Percentiles rank a stretch among this genome's conserved stretches.
Evolutionary conservation across 2,888 invertebrate species (phyloP).

Genomic region (Trypoxylon attenuatum): DNA sequence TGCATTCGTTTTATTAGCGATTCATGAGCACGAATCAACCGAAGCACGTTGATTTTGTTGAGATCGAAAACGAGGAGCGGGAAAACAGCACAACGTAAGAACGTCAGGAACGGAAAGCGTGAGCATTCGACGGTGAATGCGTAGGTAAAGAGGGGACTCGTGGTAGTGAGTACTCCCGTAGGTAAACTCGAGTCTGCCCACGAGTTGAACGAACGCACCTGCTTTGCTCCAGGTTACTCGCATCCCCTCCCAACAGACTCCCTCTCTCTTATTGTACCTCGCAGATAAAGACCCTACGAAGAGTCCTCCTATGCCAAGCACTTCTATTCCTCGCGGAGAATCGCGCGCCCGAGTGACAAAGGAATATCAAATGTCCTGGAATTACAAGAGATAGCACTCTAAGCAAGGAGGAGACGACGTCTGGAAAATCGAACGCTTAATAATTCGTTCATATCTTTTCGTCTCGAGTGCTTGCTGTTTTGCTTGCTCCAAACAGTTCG

Average conservation of each 20-base stretch:
- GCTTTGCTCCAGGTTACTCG: slow-evolving; percentile 29
- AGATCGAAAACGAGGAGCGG: not conserved
- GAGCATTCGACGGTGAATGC: slow-evolving; percentile 2
- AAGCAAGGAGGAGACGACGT: too few relatives aligned
- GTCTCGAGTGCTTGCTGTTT: too few relatives aligned
- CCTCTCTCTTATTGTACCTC: not conserved
- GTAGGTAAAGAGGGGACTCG: not conserved
- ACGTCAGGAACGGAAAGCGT: slow-evolving; percentile 4
- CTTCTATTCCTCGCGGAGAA: not conserved
- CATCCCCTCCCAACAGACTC: not conserved
- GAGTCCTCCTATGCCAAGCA: not conserved
- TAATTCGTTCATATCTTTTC: too few relatives aligned
- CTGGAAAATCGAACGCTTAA: too few relatives aligned
- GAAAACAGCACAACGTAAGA: too few relatives aligned
- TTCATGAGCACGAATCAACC: too few relatives aligned
- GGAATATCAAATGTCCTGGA: not conserved
- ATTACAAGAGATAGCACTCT: not conserved
- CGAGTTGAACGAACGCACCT: slow-evolving; percentile 42
- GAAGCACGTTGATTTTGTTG: too few relatives aligned
- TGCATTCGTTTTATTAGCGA: too few relatives aligned
- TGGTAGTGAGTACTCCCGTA: slow-evolving; percentile 14
- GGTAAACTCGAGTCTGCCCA: slow-evolving; percentile 32
- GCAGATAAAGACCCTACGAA: slow-evolving; percentile 16
- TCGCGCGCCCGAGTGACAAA: not conserved
- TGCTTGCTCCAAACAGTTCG: too few relatives aligned